phyloP scores from a whole-genome alignment of 2,113 vertebrate species.

The Chlorocebus sabaeus region DNA sequence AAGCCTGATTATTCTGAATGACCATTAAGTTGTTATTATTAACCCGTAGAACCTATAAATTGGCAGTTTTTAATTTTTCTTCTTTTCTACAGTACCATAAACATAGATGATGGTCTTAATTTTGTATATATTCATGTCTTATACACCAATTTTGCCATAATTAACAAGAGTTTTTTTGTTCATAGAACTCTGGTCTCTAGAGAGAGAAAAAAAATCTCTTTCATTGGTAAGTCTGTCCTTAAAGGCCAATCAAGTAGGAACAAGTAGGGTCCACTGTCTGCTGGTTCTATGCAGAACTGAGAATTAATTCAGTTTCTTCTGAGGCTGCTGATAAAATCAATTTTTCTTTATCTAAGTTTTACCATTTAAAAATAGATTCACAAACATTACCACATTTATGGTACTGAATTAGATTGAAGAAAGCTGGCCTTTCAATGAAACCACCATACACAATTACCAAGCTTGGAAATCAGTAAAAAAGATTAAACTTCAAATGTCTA shows the following conservation, averaged over 20 bases:
- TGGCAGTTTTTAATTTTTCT: slow-evolving; percentile 1
- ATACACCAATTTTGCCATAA: background rate
- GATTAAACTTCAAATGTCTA: background rate
- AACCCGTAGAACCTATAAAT: background rate
- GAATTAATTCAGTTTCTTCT: background rate
- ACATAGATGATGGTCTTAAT: background rate
- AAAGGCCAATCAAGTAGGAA: background rate
- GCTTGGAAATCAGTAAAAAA: background rate
- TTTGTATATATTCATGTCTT: background rate
- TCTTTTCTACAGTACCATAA: background rate
- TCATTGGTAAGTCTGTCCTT: background rate
- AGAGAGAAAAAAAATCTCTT: background rate
- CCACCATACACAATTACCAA: background rate
- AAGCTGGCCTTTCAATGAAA: background rate
- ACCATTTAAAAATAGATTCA: background rate
- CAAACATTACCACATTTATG: background rate
- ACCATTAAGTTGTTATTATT: background rate
- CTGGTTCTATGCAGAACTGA: background rate
- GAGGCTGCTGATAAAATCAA: background rate
- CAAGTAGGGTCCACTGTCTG: background rate
- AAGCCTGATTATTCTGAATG: background rate
- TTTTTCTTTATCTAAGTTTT: background rate
- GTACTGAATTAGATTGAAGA: background rate
- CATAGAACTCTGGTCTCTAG: background rate
- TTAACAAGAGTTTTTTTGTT: background rate